Percentiles rank a stretch among this genome's conserved stretches.
Evolutionary conservation across 2,888 invertebrate species (phyloP).

Genomic region (Ochlodes sylvanus): DNA sequence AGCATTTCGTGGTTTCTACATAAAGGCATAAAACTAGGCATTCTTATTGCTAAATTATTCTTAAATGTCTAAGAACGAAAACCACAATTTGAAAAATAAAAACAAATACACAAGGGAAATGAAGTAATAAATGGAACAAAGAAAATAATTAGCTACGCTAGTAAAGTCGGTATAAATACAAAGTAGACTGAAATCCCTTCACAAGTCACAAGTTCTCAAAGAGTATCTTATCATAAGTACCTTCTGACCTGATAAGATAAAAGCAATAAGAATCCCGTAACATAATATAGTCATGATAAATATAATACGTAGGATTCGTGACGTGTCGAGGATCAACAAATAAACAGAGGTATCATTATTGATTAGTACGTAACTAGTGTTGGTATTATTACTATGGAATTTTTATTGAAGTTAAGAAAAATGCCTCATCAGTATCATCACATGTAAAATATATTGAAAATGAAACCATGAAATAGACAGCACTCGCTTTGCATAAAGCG

Average conservation of each 20-base stretch:
- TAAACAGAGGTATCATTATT: neutral
- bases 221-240: conserved; percentile 8
- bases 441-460: no score
- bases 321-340: neutral
- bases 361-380: no score
- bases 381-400: no score
- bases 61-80: conserved; percentile 32
- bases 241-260: conserved; percentile 21
- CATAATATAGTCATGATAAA: neutral
- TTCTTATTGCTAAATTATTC: conserved; percentile 5
- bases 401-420: no score
- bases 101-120: neutral
- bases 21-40: neutral
- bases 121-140: neutral
- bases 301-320: neutral
- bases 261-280: conserved; percentile 1
- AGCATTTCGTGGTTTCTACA: neutral
- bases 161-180: conserved; percentile 6
- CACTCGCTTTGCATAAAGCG: no score
- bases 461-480: no score
- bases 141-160: neutral
- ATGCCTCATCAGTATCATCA: no score
- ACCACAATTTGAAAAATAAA: conserved; percentile 31
- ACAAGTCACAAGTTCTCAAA: neutral
- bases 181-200: neutral